Conservation (phyloP, 2,888 invertebrate species). For the Philereme vetulata region DNA sequence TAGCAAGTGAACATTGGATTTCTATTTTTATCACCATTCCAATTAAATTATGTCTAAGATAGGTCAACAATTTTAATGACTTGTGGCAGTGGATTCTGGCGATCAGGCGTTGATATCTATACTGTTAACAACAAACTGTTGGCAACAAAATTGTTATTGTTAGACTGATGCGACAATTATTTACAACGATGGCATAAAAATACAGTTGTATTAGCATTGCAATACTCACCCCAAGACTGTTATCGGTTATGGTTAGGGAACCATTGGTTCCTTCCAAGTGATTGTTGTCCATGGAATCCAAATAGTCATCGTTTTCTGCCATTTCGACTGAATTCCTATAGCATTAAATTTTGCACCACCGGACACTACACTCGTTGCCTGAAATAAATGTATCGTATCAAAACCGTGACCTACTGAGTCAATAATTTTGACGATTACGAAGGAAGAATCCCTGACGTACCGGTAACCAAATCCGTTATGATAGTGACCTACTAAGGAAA, state of each 20-base stretch:
- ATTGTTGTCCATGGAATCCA: conserved; percentile 80
- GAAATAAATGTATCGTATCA: conserved; percentile 44
- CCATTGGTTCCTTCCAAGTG: conserved; percentile 86
- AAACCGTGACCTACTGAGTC: conserved; percentile 26
- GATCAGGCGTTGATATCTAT: conserved; percentile 7
- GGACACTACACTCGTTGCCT: conserved; percentile 53
- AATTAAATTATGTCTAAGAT: conserved; percentile 1
- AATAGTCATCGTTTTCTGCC: conserved; percentile 82
- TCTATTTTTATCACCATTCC: background rate
- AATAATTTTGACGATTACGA: conserved; percentile 46
- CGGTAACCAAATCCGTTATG: conserved; percentile 77
- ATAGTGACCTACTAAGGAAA: conserved; percentile 68
- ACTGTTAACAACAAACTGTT: too few species aligned
- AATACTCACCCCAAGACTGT: conserved; percentile 73
- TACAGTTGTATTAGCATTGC: background rate
- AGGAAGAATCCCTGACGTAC: conserved; percentile 65
- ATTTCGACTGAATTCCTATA: conserved; percentile 62
- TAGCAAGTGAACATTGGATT: background rate
- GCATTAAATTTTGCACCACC: conserved; percentile 56
- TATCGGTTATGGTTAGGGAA: conserved; percentile 80
- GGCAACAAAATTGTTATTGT: conserved; percentile 8
- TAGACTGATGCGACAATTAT: conserved; percentile 2
- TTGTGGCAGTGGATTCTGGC: conserved; percentile 16
- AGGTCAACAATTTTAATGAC: background rate
- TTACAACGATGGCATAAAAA: background rate